A percentile compares a stretch with the other conserved stretches of the same genome.
phyloP scores from a whole-genome alignment of 2,797 vertebrate genomes.

The Girardinus metallicus region DNA sequence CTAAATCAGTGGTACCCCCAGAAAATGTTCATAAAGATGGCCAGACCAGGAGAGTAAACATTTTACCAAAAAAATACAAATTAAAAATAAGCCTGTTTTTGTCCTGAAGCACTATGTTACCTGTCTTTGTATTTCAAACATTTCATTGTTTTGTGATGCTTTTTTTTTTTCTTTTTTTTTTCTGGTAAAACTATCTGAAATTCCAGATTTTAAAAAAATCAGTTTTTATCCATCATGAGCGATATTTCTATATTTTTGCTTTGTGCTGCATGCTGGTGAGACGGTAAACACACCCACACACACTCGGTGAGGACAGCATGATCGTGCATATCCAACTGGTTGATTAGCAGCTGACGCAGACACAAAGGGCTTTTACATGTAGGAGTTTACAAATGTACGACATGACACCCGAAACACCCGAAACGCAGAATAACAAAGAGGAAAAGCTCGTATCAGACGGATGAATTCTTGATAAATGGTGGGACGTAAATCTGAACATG shows the following conservation, averaged over 20 bases:
- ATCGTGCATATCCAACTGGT: background rate
- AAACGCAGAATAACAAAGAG: background rate
- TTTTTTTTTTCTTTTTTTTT: background rate
- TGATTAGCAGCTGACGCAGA: background rate
- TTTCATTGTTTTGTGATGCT: background rate
- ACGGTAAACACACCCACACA: background rate
- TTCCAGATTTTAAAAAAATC: no score
- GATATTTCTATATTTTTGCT: background rate
- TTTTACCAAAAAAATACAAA: no score
- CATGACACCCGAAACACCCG: background rate
- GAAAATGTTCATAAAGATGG: no score
- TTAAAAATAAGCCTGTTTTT: background rate
- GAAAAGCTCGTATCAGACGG: background rate
- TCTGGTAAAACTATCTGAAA: background rate
- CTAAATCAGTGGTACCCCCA: no score
- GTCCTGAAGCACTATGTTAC: background rate
- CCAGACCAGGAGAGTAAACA: no score
- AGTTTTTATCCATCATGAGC: background rate
- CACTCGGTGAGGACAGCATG: background rate
- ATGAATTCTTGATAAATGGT: background rate
- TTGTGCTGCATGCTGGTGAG: background rate
- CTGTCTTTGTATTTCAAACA: background rate
- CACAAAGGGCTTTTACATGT: background rate
- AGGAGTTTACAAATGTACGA: background rate
- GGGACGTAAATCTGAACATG: background rate